phyloP scores from a whole-genome alignment of 2,797 vertebrate genomes.

The Orestias chungarensis region DNA sequence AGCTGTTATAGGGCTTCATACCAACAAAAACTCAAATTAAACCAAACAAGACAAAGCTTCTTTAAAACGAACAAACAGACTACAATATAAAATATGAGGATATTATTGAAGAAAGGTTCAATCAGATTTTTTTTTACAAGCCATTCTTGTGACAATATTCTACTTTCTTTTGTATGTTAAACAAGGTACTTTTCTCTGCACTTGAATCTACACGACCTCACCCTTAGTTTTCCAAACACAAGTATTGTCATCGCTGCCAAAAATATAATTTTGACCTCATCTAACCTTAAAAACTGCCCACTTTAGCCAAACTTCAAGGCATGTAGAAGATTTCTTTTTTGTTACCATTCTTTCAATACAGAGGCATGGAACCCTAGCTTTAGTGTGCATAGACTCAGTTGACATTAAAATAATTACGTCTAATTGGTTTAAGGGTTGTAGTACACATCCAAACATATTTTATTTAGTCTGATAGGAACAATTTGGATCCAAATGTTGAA shows the following conservation, averaged over 20 bases:
- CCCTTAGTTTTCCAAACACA: background rate
- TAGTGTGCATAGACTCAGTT: too few relatives aligned
- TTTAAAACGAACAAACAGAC: background rate
- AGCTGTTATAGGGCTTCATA: background rate
- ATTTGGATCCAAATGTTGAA: background rate
- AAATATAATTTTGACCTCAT: background rate
- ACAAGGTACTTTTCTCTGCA: too few relatives aligned
- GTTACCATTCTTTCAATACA: background rate
- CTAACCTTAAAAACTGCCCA: background rate
- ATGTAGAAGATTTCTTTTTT: background rate
- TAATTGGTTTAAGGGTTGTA: background rate
- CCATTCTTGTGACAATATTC: background rate
- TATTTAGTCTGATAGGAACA: background rate
- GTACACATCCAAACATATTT: background rate
- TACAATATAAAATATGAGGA: background rate
- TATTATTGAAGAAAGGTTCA: background rate
- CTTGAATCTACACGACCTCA: background rate
- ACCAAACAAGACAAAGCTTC: conserved; percentile 20
- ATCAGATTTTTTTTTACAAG: background rate
- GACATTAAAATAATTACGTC: too few relatives aligned
- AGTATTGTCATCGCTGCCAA: background rate
- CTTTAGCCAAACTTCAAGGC: background rate
- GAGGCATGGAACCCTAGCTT: too few relatives aligned
- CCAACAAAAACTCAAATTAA: conserved; percentile 19
- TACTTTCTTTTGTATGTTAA: too few relatives aligned